Base-by-base conservation (phyloP, 92 coral and sea anemone species). In the Porites evermanni region DNA sequence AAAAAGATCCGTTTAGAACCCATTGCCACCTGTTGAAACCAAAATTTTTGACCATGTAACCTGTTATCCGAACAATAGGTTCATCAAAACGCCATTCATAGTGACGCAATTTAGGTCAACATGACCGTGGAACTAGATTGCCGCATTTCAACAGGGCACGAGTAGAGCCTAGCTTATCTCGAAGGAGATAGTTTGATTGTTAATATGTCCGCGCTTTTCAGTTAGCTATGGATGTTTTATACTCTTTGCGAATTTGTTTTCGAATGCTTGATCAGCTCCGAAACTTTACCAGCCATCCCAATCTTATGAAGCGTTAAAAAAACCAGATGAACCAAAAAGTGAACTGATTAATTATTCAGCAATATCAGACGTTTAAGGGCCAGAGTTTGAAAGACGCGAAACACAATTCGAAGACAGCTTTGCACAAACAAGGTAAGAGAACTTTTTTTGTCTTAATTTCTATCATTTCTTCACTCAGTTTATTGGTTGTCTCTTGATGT, bases 361-460 rank as follows among this genome's bases (percentile, higher is more conserved):
- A 47, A 9, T 14, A 53, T 50, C 44, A 53, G 80, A 83, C 78
- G 87, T 83, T 83, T 83, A 83, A 83, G 87, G 79, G 64, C 73
- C 87, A 56, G 87, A 64, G 23, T 73, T 83, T 83, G 87, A 83
- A 83, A 83, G 80, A 74, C 87, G 87, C 87, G 79, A 74, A 17
- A 47, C 87, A 83, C 77, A 19, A 73, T 73, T 83, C 80, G 74
- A 61, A 76, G 80, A 83, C 79, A 74, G 71, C 87, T 81, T 81
- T 81, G 78, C 86, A 12, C 52, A 71, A 53, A 78, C 76, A 83
- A 83, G 73, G 87, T 66, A 66, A 66, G 24, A 53, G 9, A 11
- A 78, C 53, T 21, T 38, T 10, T 63, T 63, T 8, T n/a, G 51
- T 61, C 21, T 12, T 51, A 20, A 20, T 60, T 50, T 26, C 4